Percentiles rank a stretch among this genome's conserved stretches.
Conservation (phyloP, 2,797 vertebrate genomes). For the Molothrus aeneus region DNA sequence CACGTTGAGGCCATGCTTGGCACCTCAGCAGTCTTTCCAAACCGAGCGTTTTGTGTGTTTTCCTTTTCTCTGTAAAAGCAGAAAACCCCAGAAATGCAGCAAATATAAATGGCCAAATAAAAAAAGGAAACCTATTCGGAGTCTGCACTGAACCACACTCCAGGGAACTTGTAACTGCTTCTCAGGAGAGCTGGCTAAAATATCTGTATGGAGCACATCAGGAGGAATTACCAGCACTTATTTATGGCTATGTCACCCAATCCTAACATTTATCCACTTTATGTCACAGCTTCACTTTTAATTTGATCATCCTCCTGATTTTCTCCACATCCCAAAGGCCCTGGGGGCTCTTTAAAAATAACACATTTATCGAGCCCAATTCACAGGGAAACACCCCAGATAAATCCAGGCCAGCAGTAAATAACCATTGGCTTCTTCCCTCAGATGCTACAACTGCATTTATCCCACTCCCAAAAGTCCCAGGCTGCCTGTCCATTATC, state of each 20-base stretch:
- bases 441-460: neutral
- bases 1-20: rapidly evolving
- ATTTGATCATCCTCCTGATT: neutral
- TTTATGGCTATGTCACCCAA: neutral
- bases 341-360: neutral
- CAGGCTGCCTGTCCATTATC: neutral
- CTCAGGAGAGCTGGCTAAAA: neutral
- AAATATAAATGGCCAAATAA: neutral
- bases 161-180: neutral
- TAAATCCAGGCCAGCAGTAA: neutral
- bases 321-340: neutral
- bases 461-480: neutral
- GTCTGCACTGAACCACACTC: neutral
- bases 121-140: neutral
- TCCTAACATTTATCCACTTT: neutral
- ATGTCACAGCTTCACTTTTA: neutral
- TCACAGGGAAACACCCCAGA: neutral
- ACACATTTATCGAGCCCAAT: neutral
- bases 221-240: neutral
- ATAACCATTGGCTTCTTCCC: neutral
- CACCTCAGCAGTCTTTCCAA: neutral
- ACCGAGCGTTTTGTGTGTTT: rapidly evolving
- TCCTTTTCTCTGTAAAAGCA: neutral
- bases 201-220: neutral
- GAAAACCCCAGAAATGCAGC: neutral